Percentiles rank a stretch among this genome's conserved stretches.
These are phyloP conservation scores for Acholoe squamosa DNA, from an alignment of 2,888 invertebrate species.

Conservation along the genomic window DNA sequence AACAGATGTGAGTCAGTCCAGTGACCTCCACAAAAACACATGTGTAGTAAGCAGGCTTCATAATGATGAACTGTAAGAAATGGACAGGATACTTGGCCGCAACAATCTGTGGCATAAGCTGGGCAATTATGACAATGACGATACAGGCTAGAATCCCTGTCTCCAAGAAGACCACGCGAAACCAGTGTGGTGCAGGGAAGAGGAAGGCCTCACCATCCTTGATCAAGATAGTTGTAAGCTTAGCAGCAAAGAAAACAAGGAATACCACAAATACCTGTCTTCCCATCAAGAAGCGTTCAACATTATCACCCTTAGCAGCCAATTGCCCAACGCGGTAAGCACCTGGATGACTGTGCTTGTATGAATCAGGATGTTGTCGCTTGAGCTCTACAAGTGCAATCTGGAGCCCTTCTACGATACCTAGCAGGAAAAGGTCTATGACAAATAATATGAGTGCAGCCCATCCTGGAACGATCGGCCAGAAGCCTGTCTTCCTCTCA, in stretches of 20 bases:
- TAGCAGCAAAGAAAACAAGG: constrained; percentile 69
- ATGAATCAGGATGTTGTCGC: constrained; percentile 67
- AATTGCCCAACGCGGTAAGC: constrained; percentile 67
- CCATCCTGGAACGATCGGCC: constrained; percentile 66
- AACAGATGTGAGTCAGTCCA: constrained; percentile 68
- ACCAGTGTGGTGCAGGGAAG: constrained; percentile 67
- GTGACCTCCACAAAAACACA: constrained; percentile 67
- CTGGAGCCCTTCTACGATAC: constrained; percentile 68
- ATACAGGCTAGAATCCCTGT: constrained; percentile 67
- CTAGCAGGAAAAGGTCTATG: constrained; percentile 65
- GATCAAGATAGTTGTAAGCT: constrained; percentile 67
- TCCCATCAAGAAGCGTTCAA: constrained; percentile 69
- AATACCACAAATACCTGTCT: constrained; percentile 68
- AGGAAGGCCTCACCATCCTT: constrained; percentile 64
- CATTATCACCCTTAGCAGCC: constrained; percentile 67
- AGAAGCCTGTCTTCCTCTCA: constrained; percentile 65
- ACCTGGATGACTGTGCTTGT: constrained; percentile 65
- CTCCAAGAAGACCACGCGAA: constrained; percentile 64
- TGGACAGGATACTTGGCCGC: constrained; percentile 69
- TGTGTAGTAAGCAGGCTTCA: constrained; percentile 67
- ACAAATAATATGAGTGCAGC: constrained; percentile 67
- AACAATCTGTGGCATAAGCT: constrained; percentile 69
- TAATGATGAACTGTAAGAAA: constrained; percentile 68
- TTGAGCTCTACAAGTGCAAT: constrained; percentile 69
- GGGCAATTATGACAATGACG: constrained; percentile 68